A percentile compares a stretch with the other conserved stretches of the same genome.
phyloP scores from a whole-genome alignment of 2,888 invertebrate genomes.

The Embidobia sp. region DNA sequence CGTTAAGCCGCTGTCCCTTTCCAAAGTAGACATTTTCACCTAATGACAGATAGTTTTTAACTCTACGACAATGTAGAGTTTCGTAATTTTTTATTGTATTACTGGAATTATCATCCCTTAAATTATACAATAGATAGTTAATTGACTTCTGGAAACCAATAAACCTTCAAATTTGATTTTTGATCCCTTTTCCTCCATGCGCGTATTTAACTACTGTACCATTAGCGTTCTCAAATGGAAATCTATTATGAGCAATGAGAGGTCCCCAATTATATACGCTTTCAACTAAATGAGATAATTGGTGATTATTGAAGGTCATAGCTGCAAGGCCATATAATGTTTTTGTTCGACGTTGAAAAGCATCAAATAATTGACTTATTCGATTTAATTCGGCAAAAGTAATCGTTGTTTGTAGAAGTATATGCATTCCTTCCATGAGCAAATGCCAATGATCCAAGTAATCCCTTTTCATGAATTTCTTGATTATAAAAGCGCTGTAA shows the following conservation, averaged over 20 bases:
- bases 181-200: constrained; percentile 2
- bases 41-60: background rate
- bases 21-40: constrained; percentile 3
- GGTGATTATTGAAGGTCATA: no score
- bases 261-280: no score
- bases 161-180: constrained; percentile 6
- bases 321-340: no score
- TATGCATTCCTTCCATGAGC: no score
- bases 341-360: no score
- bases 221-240: no score
- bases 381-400: no score
- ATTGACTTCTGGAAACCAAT: constrained; percentile 11
- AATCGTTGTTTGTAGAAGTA: no score
- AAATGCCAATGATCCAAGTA: background rate
- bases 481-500: background rate
- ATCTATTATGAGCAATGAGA: no score
- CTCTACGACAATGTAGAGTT: background rate
- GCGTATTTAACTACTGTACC: no score
- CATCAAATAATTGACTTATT: no score
- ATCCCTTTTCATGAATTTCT: background rate
- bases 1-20: background rate
- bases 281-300: no score
- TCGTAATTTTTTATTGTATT: background rate
- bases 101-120: background rate
- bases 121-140: constrained; percentile 1